These are phyloP conservation scores for Riparia riparia DNA, from an alignment of 2,113 vertebrate genomes.

Conservation along the genomic window DNA sequence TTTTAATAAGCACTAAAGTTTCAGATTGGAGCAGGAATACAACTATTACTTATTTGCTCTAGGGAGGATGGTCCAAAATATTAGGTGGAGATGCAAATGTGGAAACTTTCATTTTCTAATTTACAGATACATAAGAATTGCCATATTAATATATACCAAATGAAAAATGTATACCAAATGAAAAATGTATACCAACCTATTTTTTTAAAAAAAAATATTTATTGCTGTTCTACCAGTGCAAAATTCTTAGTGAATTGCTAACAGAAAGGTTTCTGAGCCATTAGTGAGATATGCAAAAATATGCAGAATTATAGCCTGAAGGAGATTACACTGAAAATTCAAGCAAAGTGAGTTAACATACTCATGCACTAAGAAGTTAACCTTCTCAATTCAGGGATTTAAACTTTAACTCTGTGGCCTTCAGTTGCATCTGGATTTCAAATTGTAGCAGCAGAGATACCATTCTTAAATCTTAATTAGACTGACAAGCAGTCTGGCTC, in stretches of 20 bases:
- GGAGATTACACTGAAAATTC: conserved; percentile 67
- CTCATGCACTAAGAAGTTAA: conserved; percentile 60
- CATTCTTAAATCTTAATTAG: conserved; percentile 73
- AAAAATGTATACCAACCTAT: background rate
- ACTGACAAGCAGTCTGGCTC: conserved; percentile 1
- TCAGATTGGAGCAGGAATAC: background rate
- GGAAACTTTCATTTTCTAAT: conserved; percentile 11
- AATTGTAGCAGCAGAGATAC: background rate
- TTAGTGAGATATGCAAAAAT: conserved; percentile 71
- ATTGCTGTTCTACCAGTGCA: background rate
- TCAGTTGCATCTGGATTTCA: conserved; percentile 52
- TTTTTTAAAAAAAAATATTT: background rate
- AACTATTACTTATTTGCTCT: background rate
- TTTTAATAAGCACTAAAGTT: background rate
- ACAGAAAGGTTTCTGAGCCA: conserved; percentile 50
- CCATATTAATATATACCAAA: conserved; percentile 33
- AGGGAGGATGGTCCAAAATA: background rate
- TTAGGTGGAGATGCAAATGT: background rate
- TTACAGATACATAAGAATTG: background rate
- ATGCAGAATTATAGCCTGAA: conserved; percentile 71
- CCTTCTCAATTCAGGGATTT: conserved; percentile 49
- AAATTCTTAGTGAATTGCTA: conserved; percentile 21
- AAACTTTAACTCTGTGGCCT: conserved; percentile 61
- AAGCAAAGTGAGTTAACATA: conserved; percentile 62
- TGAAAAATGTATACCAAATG: conserved; percentile 17